These are phyloP conservation scores for Aplodontia rufa DNA, from an alignment of 2,113 vertebrate species.

Conservation along the genomic window DNA sequence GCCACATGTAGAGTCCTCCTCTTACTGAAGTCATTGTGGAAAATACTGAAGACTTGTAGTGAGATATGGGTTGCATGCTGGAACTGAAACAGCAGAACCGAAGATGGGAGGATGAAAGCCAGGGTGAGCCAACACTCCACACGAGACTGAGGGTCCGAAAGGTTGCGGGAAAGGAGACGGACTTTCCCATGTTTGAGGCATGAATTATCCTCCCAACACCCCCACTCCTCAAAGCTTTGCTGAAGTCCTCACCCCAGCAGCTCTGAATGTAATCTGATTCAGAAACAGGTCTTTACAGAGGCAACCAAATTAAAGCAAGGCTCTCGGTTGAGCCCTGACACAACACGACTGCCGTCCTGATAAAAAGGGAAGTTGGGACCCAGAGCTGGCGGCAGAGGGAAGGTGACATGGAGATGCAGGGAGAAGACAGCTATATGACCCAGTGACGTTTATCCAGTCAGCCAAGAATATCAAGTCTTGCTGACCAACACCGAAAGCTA, in stretches of 20 bases:
- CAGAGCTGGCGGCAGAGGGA: neutral
- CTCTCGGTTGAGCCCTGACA: neutral
- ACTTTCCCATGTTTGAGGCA: neutral
- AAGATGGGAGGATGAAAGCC: neutral
- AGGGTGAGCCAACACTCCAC: neutral
- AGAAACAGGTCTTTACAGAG: neutral
- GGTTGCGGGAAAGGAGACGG: neutral
- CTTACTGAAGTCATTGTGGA: neutral
- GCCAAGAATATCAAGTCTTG: neutral
- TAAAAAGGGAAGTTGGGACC: neutral
- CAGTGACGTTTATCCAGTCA: neutral
- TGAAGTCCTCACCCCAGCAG: neutral
- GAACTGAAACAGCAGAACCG: neutral
- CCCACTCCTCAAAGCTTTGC: neutral
- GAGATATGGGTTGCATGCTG: too few relatives aligned
- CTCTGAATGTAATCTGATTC: neutral
- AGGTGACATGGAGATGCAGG: neutral
- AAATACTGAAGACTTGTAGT: neutral
- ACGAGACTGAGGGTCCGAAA: neutral
- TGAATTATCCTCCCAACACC: neutral
- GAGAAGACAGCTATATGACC: neutral
- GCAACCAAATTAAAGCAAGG: neutral
- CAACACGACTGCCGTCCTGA: neutral
- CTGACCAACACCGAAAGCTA: neutral
- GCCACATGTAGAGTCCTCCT: neutral